Conservation (phyloP, 2,888 invertebrate species). For the Teinopalpus imperialis region DNA sequence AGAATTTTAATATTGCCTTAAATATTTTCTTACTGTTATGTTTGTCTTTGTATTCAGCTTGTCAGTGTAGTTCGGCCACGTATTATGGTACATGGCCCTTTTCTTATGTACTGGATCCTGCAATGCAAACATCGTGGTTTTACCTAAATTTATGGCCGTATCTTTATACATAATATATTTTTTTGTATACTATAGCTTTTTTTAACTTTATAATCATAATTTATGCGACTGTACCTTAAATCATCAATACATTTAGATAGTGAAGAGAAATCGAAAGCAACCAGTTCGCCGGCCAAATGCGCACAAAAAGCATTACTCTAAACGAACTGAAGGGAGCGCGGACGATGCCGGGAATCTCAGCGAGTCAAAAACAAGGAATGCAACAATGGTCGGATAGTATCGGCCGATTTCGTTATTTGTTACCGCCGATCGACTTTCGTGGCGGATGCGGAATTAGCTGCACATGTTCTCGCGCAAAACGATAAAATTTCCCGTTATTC, state of each 20-base stretch:
- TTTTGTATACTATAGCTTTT: too few species aligned
- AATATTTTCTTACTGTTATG: too few species aligned
- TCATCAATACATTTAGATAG: conserved; percentile 20
- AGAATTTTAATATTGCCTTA: too few species aligned
- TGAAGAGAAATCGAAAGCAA: conserved; percentile 16
- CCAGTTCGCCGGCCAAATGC: conserved; percentile 32
- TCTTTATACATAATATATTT: too few species aligned
- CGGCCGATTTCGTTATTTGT: conserved; percentile 38
- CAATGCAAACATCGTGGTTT: too few species aligned
- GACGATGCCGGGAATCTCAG: conserved; percentile 39
- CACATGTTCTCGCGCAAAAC: conserved; percentile 11
- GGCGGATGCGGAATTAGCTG: conserved; percentile 17
- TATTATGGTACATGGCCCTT: too few species aligned
- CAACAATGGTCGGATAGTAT: conserved; percentile 48
- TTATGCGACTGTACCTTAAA: conserved; percentile 40
- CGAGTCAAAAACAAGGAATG: conserved; percentile 45
- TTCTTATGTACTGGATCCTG: too few species aligned
- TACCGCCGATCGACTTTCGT: conserved; percentile 32
- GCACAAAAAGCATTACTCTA: conserved; percentile 38
- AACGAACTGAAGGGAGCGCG: conserved; percentile 36
- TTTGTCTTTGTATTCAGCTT: too few species aligned
- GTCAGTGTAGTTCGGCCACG: too few species aligned
- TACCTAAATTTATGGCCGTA: too few species aligned
- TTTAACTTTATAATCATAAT: too few species aligned
- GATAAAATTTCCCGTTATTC: conserved; percentile 9